Evolutionary conservation across 2,888 invertebrate species (phyloP).

Genomic region (Troglohyphantes excavatus): DNA sequence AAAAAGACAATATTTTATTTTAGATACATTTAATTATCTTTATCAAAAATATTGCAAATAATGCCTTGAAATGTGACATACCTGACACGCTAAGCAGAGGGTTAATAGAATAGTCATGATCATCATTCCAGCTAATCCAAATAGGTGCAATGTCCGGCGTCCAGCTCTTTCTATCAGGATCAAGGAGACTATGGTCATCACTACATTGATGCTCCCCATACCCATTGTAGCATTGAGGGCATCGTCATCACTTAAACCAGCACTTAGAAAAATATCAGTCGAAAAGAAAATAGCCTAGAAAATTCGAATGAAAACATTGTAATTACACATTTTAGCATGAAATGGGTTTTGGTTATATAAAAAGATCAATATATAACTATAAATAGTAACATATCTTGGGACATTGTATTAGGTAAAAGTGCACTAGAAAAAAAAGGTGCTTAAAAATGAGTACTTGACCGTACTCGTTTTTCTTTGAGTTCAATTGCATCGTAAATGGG

Average conservation of each 20-base stretch:
- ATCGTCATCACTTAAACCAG: slow-evolving; percentile 86
- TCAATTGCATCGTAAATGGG: too few relatives aligned
- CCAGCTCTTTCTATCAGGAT: slow-evolving; percentile 91
- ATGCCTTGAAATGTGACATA: slow-evolving; percentile 81
- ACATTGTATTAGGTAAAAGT: too few relatives aligned
- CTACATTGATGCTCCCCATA: slow-evolving; percentile 92
- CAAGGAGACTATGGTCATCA: slow-evolving; percentile 92
- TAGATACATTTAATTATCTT: background rate
- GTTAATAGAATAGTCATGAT: slow-evolving; percentile 88
- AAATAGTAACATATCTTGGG: too few relatives aligned
- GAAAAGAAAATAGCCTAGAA: slow-evolving; percentile 90
- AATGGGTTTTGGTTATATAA: too few relatives aligned
- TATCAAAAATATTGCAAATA: background rate
- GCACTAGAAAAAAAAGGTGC: too few relatives aligned
- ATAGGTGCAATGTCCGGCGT: slow-evolving; percentile 90
- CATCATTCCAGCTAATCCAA: slow-evolving; percentile 91
- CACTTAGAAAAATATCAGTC: slow-evolving; percentile 89
- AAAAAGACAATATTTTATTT: slow-evolving; percentile 32
- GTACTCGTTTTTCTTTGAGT: too few relatives aligned
- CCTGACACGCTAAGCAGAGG: slow-evolving; percentile 85
- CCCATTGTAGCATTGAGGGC: slow-evolving; percentile 92
- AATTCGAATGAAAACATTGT: background rate
- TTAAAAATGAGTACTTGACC: too few relatives aligned
- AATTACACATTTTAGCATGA: background rate
- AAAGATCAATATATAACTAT: too few relatives aligned